Evolutionary conservation across 2,113 vertebrate species (phyloP).

Genomic region (Barnardius zonarius): DNA sequence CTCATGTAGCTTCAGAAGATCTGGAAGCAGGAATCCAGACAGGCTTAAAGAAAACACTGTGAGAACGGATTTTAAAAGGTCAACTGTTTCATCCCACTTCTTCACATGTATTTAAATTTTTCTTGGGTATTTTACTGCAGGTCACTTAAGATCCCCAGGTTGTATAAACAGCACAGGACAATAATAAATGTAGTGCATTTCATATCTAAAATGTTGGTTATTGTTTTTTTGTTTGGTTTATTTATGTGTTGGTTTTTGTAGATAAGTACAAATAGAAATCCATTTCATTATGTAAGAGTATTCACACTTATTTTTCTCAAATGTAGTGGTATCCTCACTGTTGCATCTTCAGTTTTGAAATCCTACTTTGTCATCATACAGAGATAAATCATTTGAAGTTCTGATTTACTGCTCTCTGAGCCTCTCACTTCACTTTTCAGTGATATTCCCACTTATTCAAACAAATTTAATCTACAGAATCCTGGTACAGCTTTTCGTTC

Average conservation of each 20-base stretch:
- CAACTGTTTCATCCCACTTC: neutral
- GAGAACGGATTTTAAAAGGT: neutral
- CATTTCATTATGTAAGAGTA: neutral
- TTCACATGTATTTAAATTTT: neutral
- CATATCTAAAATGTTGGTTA: neutral
- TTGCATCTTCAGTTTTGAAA: neutral
- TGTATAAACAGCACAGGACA: neutral
- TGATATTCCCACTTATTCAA: neutral
- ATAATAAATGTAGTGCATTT: neutral
- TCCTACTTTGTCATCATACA: neutral
- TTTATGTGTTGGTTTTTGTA: neutral
- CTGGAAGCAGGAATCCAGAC: neutral
- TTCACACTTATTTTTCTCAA: neutral
- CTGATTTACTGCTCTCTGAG: neutral
- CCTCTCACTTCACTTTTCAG: neutral
- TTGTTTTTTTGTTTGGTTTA: neutral
- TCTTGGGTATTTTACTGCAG: neutral
- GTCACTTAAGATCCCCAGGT: neutral
- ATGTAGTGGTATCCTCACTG: fast-evolving
- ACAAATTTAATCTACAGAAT: neutral
- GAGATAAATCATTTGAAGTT: neutral
- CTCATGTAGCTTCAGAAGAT: neutral
- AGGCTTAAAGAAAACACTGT: neutral
- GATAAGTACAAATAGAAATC: neutral
- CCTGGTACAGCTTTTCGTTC: neutral